Base-by-base conservation (phyloP, 2,888 invertebrate genomes). In the Tiliacea aurago region DNA sequence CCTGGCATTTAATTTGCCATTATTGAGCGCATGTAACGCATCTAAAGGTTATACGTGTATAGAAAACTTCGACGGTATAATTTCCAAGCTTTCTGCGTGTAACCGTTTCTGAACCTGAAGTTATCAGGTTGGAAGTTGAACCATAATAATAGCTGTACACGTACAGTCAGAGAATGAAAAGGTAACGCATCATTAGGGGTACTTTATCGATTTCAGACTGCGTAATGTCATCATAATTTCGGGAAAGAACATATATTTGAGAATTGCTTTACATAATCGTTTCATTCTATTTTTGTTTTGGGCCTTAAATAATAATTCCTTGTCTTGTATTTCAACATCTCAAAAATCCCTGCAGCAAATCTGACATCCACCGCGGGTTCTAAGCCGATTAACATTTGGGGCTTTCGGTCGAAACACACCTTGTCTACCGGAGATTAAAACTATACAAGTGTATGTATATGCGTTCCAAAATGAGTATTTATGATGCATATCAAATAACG, bases 301-400 rank as follows among this genome's bases (percentile, higher is more conserved):
- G n/a, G 65, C 66, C 56, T 80, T 81, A 78, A 80, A 70, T 71
- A 80, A 59, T 45, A 74, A 86, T 81, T 82, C 80, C 80, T 77
- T 71, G 74, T 84, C 84, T 81, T 82, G n/a, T n/a, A 84, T 80
- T 84, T 80, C 83, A 84, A 84, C 84, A 85, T 85, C 78, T 72
- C 78, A 73, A 88, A 28, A 90, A 85, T 86, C 79, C 75, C 84
- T 81, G 72, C 72, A 84, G 81, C 80, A 89, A 89, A 90, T 87
- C 88, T 87, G 91, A 90, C 87, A 89, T 88, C 86, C 87, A 86
- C 81, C 81, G 85, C 84, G 78, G 86, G 85, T 67, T 80, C 20
- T 93, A 93, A 94, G 89, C 93, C 86, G 93, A 93, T 93, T 92
- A 93, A 88, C 87, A 72, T 87, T 82, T 87, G 84, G 73, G 85